phyloP scores from a whole-genome alignment of 2,888 invertebrate genomes.

The Oxystoma pomonae region DNA sequence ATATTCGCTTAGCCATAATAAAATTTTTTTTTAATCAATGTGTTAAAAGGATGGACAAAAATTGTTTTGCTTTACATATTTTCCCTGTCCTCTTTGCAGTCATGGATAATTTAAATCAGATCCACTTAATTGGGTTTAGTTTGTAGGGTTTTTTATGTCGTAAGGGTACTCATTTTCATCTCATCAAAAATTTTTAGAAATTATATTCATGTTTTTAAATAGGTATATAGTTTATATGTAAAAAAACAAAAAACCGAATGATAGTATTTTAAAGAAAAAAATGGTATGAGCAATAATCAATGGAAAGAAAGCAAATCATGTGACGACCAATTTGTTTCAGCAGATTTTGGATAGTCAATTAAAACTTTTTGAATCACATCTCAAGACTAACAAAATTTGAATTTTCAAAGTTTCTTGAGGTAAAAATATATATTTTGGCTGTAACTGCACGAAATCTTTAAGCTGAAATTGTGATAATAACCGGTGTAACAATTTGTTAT shows the following conservation, averaged over 20 bases:
- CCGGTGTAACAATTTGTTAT: slow-evolving; percentile 24
- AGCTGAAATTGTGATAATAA: slow-evolving; percentile 25
- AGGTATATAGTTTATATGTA: slow-evolving; percentile 24
- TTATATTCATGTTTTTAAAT: slow-evolving; percentile 20
- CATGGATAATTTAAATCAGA: background rate
- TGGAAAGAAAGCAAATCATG: slow-evolving; percentile 18
- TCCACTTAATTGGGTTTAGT: too few species aligned
- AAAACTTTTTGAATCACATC: background rate
- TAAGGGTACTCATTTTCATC: too few species aligned
- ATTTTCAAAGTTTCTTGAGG: too few species aligned
- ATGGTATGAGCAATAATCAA: slow-evolving; percentile 19
- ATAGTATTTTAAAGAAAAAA: slow-evolving; percentile 19
- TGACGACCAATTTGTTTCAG: slow-evolving; percentile 28
- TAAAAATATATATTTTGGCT: background rate
- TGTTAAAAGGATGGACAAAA: too few species aligned
- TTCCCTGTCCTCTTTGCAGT: too few species aligned
- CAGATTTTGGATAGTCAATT: slow-evolving; percentile 13
- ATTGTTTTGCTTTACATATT: too few species aligned
- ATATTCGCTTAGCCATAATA: too few species aligned
- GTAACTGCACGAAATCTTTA: slow-evolving; percentile 13
- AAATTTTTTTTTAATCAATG: too few species aligned
- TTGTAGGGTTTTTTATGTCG: too few species aligned
- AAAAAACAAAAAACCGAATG: slow-evolving; percentile 15
- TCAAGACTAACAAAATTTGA: too few species aligned
- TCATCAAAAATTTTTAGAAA: slow-evolving; percentile 10